phyloP scores from a whole-genome alignment of 2,888 invertebrate species.

The Autographa gamma region DNA sequence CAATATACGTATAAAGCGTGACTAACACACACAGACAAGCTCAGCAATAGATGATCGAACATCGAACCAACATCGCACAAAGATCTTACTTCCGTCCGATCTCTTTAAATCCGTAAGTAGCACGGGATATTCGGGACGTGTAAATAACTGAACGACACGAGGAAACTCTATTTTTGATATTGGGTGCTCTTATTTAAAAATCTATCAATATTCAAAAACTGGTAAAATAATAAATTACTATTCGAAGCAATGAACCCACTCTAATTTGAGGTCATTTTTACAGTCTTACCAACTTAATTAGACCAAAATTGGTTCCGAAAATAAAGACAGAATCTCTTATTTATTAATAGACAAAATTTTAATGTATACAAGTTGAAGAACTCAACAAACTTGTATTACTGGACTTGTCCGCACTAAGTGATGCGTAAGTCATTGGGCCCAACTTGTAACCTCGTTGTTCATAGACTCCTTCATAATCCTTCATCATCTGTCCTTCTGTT shows the following conservation, averaged over 20 bases:
- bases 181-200: constrained; percentile 22
- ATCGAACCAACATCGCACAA: constrained; percentile 34
- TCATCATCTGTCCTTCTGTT: constrained; percentile 57
- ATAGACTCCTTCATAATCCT: constrained; percentile 77
- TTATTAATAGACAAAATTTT: neutral
- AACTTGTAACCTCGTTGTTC: constrained; percentile 78
- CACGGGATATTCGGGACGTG: constrained; percentile 51
- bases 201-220: neutral
- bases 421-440: constrained; percentile 60
- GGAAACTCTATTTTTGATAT: constrained; percentile 36
- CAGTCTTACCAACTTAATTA: neutral
- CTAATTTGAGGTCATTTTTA: neutral
- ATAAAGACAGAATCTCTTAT: neutral
- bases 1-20: constrained; percentile 58
- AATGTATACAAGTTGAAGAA: constrained; percentile 13
- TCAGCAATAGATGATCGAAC: constrained; percentile 49
- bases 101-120: constrained; percentile 59
- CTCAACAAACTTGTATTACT: constrained; percentile 42
- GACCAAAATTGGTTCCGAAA: neutral
- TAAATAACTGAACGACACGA: constrained; percentile 54
- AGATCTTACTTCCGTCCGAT: constrained; percentile 52
- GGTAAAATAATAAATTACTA: neutral
- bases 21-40: constrained; percentile 54
- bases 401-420: constrained; percentile 13
- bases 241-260: neutral